Conservation (phyloP, 1,140 invertebrate genomes). For the Drosophila aff. region DNA sequence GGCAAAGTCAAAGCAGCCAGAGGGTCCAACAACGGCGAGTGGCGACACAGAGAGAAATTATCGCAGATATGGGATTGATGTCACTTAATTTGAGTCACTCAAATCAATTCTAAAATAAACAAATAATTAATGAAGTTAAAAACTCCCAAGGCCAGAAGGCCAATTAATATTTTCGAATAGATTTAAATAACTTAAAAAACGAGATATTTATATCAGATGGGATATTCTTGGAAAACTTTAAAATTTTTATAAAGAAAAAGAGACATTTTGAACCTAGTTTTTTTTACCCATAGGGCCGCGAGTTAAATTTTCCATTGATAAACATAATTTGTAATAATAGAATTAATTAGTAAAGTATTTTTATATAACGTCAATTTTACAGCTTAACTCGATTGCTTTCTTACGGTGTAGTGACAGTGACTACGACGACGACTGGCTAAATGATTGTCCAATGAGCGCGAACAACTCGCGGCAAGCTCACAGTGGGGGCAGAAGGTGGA, state of each 20-base stretch:
- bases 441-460: conserved; percentile 80
- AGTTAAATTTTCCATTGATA: too few species aligned
- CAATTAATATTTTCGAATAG: not conserved
- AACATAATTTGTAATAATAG: too few species aligned
- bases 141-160: not conserved
- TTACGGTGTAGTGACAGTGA: conserved; percentile 8
- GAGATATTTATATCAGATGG: too few species aligned
- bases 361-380: too few species aligned
- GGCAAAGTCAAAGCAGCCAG: conserved; percentile 58
- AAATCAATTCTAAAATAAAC: not conserved
- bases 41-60: conserved; percentile 19
- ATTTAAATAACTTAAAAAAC: not conserved
- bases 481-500: not conserved
- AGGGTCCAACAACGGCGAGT: conserved; percentile 34
- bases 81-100: too few species aligned
- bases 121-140: not conserved
- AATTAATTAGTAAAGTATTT: not conserved
- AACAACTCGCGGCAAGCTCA: conserved; percentile 46
- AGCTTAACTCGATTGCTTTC: not conserved
- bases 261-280: too few species aligned
- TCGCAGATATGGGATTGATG: not conserved
- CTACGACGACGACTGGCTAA: conserved; percentile 60
- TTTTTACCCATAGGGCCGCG: too few species aligned
- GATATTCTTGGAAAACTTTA: too few species aligned
- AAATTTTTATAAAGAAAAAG: too few species aligned